Evolutionary conservation across 2,797 vertebrate species (phyloP), one percentile per base, ranked within the genome.

Genomic region (Parambassis ranga): DNA sequence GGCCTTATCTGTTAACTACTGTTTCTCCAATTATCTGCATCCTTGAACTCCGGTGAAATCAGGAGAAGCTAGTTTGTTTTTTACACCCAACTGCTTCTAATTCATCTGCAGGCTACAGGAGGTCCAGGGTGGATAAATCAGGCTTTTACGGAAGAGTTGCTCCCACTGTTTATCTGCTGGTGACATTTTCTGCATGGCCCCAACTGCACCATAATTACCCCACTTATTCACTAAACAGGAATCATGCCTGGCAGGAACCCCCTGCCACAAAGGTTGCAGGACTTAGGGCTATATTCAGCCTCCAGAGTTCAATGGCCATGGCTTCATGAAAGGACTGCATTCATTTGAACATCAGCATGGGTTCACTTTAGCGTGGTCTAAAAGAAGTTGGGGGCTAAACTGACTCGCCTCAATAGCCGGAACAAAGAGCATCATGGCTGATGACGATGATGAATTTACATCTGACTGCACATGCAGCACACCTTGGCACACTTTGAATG

Each of bases 151-250:
- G 94, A 94, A 93, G 93, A 89, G 90, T 95, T 94, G 91, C 91
- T 93, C 93, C 91, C 91, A 93, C 92, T 95, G 94, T 97, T 96
- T 96, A 96, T 98, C 94, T 95, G 94, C 93, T 92, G 93, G 90
- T 97, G 96, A 97, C 96, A 98, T 98, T 98, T 98, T 93, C 83
- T 82, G 93, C 92, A 83, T 85, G 89, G 93, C 91, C 93, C 92
- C 92, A 94, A 93, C 93, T 92, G 94, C 93, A 92, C 90, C 92
- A 92, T 97, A 96, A 98, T 97, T 96, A 95, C 94, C 93, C 95
- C 94, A 95, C 95, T 95, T 97, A 96, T 95, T 96, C 94, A 96
- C 94, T 94, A 96, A 96, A 96, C 92, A 95, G 81, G 94, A 96
- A 95, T 94, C 92, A 90, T 84, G 92, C 93, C 94, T 96, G 92